Percentiles rank a stretch among this genome's conserved stretches.
phyloP scores from a whole-genome alignment of 1,140 invertebrate genomes.

The Drosophila repletoides region DNA sequence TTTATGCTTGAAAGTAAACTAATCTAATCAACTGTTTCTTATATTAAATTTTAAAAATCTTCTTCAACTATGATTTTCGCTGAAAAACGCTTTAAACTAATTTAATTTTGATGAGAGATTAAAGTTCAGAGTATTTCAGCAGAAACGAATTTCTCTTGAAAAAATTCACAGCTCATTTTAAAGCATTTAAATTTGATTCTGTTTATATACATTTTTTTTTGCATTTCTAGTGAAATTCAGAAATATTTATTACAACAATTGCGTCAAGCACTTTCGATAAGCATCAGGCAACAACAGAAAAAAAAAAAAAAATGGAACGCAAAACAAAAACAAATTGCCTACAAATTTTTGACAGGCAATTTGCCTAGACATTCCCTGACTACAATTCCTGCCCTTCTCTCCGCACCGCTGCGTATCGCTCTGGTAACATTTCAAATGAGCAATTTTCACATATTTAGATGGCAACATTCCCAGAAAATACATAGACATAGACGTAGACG shows the following conservation, averaged over 20 bases:
- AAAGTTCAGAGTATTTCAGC: too few species aligned
- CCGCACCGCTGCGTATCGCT: slow-evolving; percentile 3
- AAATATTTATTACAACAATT: slow-evolving; percentile 50
- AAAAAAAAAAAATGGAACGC: slow-evolving; percentile 27
- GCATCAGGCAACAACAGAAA: slow-evolving; percentile 37
- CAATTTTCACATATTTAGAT: slow-evolving; percentile 80
- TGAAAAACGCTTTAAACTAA: too few species aligned
- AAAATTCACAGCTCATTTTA: background rate
- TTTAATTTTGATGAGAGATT: too few species aligned
- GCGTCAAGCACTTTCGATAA: slow-evolving; percentile 64
- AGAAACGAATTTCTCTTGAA: too few species aligned
- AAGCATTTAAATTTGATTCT: too few species aligned
- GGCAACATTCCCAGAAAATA: slow-evolving; percentile 56
- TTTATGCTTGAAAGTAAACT: too few species aligned
- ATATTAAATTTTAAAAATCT: too few species aligned
- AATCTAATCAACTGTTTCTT: too few species aligned
- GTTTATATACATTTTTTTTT: slow-evolving; percentile 31
- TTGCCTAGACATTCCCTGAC: slow-evolving; percentile 55
- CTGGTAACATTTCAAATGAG: slow-evolving; percentile 69
- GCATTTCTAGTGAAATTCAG: background rate
- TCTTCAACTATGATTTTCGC: too few species aligned
- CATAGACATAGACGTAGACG: background rate
- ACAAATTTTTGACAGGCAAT: slow-evolving; percentile 78
- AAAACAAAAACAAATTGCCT: slow-evolving; percentile 63
- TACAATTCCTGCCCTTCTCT: background rate